Percentiles rank a stretch among this genome's conserved stretches.
Conservation (phyloP, 2,113 vertebrate genomes). For the Ursus arctos region DNA sequence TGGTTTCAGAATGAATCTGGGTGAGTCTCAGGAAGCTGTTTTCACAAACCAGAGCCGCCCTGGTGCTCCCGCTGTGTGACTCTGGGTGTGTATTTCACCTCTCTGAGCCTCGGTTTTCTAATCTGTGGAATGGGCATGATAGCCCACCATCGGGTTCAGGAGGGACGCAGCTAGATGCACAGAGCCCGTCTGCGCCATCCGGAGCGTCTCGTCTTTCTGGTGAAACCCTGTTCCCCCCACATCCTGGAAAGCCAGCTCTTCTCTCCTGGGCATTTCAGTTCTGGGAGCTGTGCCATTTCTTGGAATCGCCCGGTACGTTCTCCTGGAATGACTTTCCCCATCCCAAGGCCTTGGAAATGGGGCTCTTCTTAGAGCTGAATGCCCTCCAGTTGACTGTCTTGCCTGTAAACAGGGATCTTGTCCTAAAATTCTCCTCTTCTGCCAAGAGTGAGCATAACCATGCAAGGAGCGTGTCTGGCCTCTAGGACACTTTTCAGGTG, state of each 20-base stretch:
- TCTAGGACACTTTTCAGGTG: neutral
- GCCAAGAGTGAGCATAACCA: neutral
- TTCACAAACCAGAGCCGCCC: neutral
- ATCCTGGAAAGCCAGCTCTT: constrained; percentile 24
- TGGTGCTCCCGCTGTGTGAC: rapidly evolving
- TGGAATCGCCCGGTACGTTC: neutral
- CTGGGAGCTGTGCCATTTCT: constrained; percentile 47
- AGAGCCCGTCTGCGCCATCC: rapidly evolving
- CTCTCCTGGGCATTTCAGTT: constrained; percentile 24
- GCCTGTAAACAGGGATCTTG: constrained; percentile 30
- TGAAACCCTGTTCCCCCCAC: neutral
- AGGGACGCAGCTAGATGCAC: rapidly evolving
- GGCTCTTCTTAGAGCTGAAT: neutral
- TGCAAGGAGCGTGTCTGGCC: neutral
- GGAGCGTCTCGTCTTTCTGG: neutral
- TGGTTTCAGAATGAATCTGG: neutral
- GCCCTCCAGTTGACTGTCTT: constrained; percentile 4
- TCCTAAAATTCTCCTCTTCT: constrained; percentile 37
- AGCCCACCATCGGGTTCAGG: too few relatives aligned
- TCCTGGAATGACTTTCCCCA: constrained; percentile 41
- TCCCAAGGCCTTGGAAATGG: neutral
- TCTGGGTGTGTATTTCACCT: neutral
- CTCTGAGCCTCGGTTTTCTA: neutral
- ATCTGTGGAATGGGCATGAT: rapidly evolving
- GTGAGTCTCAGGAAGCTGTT: neutral